A percentile compares a stretch with the other conserved stretches of the same genome.
Conservation (phyloP, 2,113 vertebrate genomes). For the Ardeotis arabs region DNA sequence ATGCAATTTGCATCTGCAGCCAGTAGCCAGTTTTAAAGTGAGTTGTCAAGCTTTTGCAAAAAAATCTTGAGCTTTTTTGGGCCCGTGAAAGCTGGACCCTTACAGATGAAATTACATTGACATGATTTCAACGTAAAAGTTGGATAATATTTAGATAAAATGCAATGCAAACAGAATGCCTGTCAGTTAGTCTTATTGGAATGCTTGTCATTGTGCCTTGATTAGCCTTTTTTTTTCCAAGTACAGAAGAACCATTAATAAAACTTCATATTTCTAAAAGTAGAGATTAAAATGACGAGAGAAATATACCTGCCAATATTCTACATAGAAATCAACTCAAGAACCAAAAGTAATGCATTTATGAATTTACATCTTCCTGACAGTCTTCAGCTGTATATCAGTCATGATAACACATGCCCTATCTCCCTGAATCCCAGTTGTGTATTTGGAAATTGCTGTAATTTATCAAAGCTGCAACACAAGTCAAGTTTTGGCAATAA, state of each 20-base stretch:
- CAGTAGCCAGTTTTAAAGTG: not conserved
- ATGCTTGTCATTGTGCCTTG: slow-evolving; percentile 14
- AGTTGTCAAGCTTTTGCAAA: not conserved
- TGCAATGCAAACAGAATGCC: slow-evolving; percentile 24
- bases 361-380: not conserved
- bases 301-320: slow-evolving; percentile 10
- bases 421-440: not conserved
- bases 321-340: not conserved
- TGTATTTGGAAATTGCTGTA: slow-evolving; percentile 33
- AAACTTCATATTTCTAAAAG: slow-evolving; percentile 33
- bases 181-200: slow-evolving; percentile 6
- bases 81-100: not conserved
- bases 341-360: not conserved
- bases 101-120: not conserved
- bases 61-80: not conserved
- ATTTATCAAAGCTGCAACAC: slow-evolving; percentile 39
- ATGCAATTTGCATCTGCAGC: not conserved
- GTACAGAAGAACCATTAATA: slow-evolving; percentile 30
- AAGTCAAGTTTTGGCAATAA: slow-evolving; percentile 11
- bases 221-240: not conserved
- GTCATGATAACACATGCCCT: not conserved
- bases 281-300: slow-evolving; percentile 7
- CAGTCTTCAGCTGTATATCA: slow-evolving; percentile 2
- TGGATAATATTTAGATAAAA: slow-evolving; percentile 52
- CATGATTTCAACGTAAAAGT: not conserved